Conservation (phyloP, 2,888 invertebrate genomes). For the Sepioteuthis lessoniana region DNA sequence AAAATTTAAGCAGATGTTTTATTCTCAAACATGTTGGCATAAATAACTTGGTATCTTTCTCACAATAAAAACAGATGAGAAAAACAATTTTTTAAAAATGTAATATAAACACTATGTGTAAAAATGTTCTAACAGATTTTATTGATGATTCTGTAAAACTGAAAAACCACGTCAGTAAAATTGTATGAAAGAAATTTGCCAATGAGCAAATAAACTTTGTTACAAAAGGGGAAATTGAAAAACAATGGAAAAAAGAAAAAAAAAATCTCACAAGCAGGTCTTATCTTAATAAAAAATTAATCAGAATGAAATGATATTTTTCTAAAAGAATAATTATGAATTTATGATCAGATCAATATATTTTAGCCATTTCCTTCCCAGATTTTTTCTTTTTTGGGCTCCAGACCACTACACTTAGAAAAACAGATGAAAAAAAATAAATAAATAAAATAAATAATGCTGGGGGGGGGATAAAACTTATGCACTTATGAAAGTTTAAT, state of each 20-base stretch:
- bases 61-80: background rate
- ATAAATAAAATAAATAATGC: too few species aligned
- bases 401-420: background rate
- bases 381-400: background rate
- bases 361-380: background rate
- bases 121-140: too few species aligned
- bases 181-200: background rate
- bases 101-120: too few species aligned
- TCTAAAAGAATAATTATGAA: background rate
- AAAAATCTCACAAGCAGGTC: background rate
- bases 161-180: too few species aligned
- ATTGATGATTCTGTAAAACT: too few species aligned
- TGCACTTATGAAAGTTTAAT: background rate
- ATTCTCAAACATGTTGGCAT: background rate
- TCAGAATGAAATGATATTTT: background rate
- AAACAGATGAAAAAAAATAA: too few species aligned
- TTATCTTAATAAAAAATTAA: too few species aligned
- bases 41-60: background rate
- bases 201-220: background rate
- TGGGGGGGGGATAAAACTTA: background rate
- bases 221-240: too few species aligned
- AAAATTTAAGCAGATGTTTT: background rate
- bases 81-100: background rate
- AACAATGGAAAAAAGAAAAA: too few species aligned
- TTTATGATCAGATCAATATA: background rate